Percentiles rank a stretch among this genome's conserved stretches.
These are phyloP conservation scores for Xestobium rufovillosum DNA, from an alignment of 2,888 invertebrate genomes.

Conservation along the genomic window DNA sequence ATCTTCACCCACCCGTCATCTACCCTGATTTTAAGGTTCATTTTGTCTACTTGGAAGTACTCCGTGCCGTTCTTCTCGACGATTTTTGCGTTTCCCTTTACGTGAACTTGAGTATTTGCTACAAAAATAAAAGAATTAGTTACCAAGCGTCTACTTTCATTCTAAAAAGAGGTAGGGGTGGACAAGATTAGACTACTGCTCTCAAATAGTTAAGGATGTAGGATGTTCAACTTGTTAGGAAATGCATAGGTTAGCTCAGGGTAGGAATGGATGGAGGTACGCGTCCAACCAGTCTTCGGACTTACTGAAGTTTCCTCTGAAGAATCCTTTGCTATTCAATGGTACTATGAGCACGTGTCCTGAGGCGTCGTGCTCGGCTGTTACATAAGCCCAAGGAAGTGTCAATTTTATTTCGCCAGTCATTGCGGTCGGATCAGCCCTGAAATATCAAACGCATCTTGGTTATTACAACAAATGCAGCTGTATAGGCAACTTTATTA, in stretches of 20 bases:
- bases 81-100: conserved; percentile 52
- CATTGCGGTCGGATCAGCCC: conserved; percentile 44
- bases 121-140: conserved; percentile 43
- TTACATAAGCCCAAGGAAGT: conserved; percentile 44
- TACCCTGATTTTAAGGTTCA: conserved; percentile 54
- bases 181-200: too few relatives aligned
- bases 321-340: conserved; percentile 46
- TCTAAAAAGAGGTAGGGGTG: too few relatives aligned
- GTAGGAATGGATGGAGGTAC: too few relatives aligned
- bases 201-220: too few relatives aligned
- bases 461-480: too few relatives aligned
- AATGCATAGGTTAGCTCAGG: too few relatives aligned
- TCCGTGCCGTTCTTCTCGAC: conserved; percentile 52
- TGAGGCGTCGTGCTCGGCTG: conserved; percentile 48
- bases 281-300: too few relatives aligned
- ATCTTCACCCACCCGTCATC: conserved; percentile 54
- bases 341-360: conserved; percentile 47
- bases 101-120: conserved; percentile 52
- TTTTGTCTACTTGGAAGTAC: conserved; percentile 54
- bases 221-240: too few relatives aligned
- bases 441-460: too few relatives aligned
- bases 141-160: too few relatives aligned
- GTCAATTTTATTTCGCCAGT: conserved; percentile 42
- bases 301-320: conserved; percentile 51
- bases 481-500: too few relatives aligned